These are phyloP conservation scores for Danio jaintianensis DNA, from an alignment of 2,797 vertebrate genomes.

Conservation along the genomic window DNA sequence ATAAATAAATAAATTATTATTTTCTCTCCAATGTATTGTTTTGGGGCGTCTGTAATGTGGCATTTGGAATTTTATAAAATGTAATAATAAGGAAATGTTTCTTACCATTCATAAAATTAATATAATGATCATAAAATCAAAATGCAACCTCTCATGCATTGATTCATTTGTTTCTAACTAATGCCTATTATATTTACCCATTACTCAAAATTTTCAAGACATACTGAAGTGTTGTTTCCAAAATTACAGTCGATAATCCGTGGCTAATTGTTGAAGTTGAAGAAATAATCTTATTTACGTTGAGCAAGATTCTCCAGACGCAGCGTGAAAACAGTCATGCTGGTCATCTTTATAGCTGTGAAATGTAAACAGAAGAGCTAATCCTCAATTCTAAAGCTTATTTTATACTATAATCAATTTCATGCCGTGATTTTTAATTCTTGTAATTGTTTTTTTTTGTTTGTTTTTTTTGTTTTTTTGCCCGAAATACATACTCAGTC, in stretches of 20 bases:
- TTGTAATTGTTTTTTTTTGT: conserved; percentile 7
- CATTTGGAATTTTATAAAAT: too few species aligned
- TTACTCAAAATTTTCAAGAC: too few species aligned
- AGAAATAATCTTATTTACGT: conserved; percentile 59
- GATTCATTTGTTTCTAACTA: too few species aligned
- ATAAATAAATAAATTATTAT: too few species aligned
- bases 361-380: conserved; percentile 33
- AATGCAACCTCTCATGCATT: too few species aligned
- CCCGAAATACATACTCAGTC: background rate
- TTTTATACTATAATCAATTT: conserved; percentile 4
- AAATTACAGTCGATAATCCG: conserved; percentile 63
- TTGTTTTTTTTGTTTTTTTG: background rate
- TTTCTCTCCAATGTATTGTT: too few species aligned
- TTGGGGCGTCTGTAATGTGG: too few species aligned
- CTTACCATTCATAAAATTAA: too few species aligned
- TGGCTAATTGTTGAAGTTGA: conserved; percentile 60
- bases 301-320: conserved; percentile 47
- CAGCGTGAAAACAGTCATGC: conserved; percentile 44
- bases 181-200: too few species aligned
- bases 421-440: conserved; percentile 25
- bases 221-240: conserved; percentile 26
- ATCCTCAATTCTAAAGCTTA: conserved; percentile 11
- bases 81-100: too few species aligned
- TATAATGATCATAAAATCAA: too few species aligned
- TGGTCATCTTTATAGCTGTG: conserved; percentile 52